A percentile compares a stretch with the other conserved stretches of the same genome.
Evolutionary conservation across 1,140 invertebrate species (phyloP).

Genomic region (Dendrolimus kikuchii): DNA sequence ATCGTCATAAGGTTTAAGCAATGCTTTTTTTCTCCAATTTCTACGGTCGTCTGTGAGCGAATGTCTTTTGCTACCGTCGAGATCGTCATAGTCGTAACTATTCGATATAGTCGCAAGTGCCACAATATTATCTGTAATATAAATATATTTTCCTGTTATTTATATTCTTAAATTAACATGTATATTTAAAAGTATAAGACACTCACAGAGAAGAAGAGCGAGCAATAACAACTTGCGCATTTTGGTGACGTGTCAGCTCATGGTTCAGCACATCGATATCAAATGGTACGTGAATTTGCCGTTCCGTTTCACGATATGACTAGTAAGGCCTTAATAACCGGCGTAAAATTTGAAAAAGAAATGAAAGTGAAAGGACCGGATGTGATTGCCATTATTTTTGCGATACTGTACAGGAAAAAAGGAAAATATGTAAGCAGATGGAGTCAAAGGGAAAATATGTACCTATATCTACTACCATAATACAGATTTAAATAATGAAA

Average conservation of each 20-base stretch:
- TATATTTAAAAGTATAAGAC: constrained; percentile 7
- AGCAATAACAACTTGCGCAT: constrained; percentile 48
- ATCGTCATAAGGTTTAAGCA: constrained; percentile 36
- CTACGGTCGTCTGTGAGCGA: constrained; percentile 39
- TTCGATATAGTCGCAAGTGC: constrained; percentile 30
- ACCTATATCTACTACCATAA: too few species aligned
- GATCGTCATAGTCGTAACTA: constrained; percentile 50
- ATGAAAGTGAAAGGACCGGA: constrained; percentile 19
- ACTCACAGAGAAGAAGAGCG: constrained; percentile 50
- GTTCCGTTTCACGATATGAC: constrained; percentile 24
- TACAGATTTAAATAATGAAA: too few species aligned
- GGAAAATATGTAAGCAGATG: background rate
- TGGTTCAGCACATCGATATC: constrained; percentile 9
- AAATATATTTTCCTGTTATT: constrained; percentile 6
- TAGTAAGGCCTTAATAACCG: constrained; percentile 15
- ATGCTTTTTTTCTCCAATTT: constrained; percentile 52
- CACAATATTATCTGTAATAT: constrained; percentile 49
- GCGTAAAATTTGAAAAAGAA: constrained; percentile 11
- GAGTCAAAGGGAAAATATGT: too few species aligned
- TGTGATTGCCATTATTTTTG: constrained; percentile 13
- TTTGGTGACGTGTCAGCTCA: constrained; percentile 17
- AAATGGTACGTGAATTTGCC: constrained; percentile 17
- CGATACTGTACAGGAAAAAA: constrained; percentile 10
- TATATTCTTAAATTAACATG: constrained; percentile 6
- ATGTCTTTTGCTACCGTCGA: constrained; percentile 42